Evolutionary conservation across 2,113 vertebrate genomes (phyloP).

Genomic region (Leucopsar rothschildi): DNA sequence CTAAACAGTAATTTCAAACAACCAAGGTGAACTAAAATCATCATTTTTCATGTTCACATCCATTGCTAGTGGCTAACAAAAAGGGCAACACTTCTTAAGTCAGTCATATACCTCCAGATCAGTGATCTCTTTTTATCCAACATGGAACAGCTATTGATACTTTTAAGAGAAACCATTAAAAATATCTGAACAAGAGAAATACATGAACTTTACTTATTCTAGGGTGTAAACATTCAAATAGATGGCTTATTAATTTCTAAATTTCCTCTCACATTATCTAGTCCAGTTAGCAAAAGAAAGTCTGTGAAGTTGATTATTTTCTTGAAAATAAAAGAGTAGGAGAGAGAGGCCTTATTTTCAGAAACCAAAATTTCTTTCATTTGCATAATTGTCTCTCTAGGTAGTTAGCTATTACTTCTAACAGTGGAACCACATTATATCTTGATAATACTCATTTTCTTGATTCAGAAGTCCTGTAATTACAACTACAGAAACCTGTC

Average conservation of each 20-base stretch:
- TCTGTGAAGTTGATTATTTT: neutral
- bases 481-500: neutral
- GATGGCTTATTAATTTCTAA: neutral
- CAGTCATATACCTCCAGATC: neutral
- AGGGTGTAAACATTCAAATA: neutral
- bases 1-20: neutral
- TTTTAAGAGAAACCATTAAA: neutral
- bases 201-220: neutral
- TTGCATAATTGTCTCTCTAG: constrained; percentile 31
- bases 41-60: neutral
- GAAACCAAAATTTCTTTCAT: constrained; percentile 32
- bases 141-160: neutral
- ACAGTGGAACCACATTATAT: neutral
- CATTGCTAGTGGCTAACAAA: neutral
- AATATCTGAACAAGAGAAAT: neutral
- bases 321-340: neutral
- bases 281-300: neutral
- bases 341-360: neutral
- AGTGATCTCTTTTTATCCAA: neutral
- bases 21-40: neutral
- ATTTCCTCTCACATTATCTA: neutral
- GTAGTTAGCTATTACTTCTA: constrained; percentile 28
- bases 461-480: constrained; percentile 30
- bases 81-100: neutral
- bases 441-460: constrained; percentile 38